Conservation (phyloP, 1,140 invertebrate genomes). For the Coptotermes formosanus region DNA sequence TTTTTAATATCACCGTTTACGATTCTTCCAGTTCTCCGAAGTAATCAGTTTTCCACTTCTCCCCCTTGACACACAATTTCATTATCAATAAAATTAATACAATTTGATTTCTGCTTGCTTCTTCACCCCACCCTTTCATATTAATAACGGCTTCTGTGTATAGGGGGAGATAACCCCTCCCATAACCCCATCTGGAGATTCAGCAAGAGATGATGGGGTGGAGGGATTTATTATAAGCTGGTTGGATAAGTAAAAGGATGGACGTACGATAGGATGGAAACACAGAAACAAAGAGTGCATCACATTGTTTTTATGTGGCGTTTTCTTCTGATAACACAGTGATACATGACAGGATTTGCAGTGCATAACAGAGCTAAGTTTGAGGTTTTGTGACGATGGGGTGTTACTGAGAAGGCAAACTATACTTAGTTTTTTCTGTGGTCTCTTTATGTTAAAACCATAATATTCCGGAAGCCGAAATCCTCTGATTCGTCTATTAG, state of each 20-base stretch:
- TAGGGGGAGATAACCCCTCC: background rate
- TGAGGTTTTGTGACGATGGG: no score
- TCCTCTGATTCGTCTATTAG: no score
- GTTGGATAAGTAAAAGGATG: background rate
- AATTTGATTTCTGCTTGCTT: constrained; percentile 1
- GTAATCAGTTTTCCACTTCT: background rate
- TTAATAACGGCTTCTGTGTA: constrained; percentile 11
- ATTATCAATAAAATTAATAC: constrained; percentile 16
- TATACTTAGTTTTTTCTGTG: no score
- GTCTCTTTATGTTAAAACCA: no score
- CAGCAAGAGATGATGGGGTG: background rate
- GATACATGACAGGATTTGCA: background rate
- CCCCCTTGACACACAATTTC: background rate
- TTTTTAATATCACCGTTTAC: background rate
- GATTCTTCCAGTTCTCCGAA: background rate
- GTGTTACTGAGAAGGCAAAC: no score
- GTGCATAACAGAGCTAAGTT: background rate
- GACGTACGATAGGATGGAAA: background rate
- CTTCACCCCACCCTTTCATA: background rate
- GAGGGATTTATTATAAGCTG: background rate
- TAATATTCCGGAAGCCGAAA: no score
- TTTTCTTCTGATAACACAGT: background rate
- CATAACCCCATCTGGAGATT: background rate
- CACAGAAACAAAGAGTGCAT: background rate
- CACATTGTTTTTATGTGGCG: background rate